Evolutionary conservation across 2,888 invertebrate genomes (phyloP).

Genomic region (Euzetes globulus): DNA sequence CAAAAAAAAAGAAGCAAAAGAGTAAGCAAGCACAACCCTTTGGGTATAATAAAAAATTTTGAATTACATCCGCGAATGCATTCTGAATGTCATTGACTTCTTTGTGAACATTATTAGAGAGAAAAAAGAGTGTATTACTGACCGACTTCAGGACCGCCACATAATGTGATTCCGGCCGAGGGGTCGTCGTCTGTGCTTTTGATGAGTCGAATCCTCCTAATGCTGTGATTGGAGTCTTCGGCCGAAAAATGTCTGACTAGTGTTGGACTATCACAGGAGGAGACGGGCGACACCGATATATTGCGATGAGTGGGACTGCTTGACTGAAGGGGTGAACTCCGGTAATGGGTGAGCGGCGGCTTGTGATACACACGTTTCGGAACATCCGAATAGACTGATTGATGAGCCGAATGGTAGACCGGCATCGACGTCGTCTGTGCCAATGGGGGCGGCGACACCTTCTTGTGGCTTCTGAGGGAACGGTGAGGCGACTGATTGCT

Average conservation of each 20-base stretch:
- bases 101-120: too few species aligned
- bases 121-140: not conserved
- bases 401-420: not conserved
- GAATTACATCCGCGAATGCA: too few species aligned
- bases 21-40: too few species aligned
- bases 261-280: constrained; percentile 27
- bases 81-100: too few species aligned
- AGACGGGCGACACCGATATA: constrained; percentile 19
- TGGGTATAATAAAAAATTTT: too few species aligned
- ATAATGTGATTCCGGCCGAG: constrained; percentile 30
- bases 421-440: constrained; percentile 6
- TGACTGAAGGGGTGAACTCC: not conserved
- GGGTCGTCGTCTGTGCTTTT: constrained; percentile 27
- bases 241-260: constrained; percentile 9
- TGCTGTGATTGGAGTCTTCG: constrained; percentile 18
- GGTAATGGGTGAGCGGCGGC: constrained; percentile 18
- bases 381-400: constrained; percentile 20
- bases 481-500: constrained; percentile 18
- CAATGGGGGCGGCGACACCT: not conserved
- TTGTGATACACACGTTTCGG: constrained; percentile 19
- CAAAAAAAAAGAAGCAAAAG: too few species aligned
- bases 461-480: not conserved
- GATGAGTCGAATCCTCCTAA: constrained; percentile 12
- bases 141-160: constrained; percentile 36
- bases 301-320: constrained; percentile 17